Evolutionary conservation across 92 coral and sea anemone genomes (phyloP).

Genomic region (Palythoa caribaeorum): DNA sequence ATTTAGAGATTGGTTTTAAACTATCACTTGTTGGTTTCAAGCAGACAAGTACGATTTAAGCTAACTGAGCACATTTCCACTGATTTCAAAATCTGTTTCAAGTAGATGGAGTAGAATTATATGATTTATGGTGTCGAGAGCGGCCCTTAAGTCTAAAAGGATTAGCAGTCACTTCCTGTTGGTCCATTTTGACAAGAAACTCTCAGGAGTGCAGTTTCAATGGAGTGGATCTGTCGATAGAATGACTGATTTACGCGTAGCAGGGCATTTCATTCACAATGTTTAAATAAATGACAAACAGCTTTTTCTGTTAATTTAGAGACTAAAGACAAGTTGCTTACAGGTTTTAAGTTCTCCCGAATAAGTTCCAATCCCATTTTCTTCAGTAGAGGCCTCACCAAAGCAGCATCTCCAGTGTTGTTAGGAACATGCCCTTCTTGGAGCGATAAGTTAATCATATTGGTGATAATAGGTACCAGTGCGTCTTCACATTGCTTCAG

Average conservation of each 20-base stretch:
- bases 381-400: slow-evolving; percentile 16
- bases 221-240: slow-evolving; percentile 47
- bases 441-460: not conserved
- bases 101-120: not conserved
- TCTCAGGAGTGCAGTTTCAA: slow-evolving; percentile 63
- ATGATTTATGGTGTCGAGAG: slow-evolving; percentile 59
- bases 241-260: slow-evolving; percentile 47
- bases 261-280: slow-evolving; percentile 34
- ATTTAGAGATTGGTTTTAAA: not conserved
- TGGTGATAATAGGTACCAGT: not conserved
- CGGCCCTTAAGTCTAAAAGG: slow-evolving; percentile 37
- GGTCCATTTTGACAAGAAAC: slow-evolving; percentile 58
- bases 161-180: slow-evolving; percentile 58
- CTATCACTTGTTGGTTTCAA: not conserved
- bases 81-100: not conserved
- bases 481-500: too few species aligned
- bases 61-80: not conserved
- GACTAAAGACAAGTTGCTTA: slow-evolving; percentile 6
- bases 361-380: not conserved
- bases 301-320: slow-evolving; percentile 39
- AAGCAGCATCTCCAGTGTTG: not conserved
- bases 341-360: not conserved
- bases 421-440: not conserved
- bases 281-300: slow-evolving; percentile 12
- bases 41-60: not conserved